Evolutionary conservation across 2,888 invertebrate genomes (phyloP).

Genomic region (Girardia tigrina): DNA sequence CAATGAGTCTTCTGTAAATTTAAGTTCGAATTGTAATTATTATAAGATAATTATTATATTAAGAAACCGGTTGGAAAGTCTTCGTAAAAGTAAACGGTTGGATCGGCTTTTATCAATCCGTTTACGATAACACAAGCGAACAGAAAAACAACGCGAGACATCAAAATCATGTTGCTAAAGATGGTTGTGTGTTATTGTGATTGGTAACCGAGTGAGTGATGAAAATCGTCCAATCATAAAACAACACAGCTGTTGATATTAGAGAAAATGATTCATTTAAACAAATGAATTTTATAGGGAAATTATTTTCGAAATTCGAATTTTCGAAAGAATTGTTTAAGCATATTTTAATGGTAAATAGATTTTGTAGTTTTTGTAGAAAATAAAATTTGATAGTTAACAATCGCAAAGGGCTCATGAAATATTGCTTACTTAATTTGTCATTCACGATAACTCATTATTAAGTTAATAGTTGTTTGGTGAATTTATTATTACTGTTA

Average conservation of each 20-base stretch:
- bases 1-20: background rate
- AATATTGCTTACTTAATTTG: too few relatives aligned
- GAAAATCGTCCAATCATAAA: background rate
- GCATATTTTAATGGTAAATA: too few relatives aligned
- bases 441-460: too few relatives aligned
- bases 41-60: background rate
- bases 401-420: too few relatives aligned
- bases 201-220: background rate
- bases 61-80: background rate
- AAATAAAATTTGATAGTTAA: too few relatives aligned
- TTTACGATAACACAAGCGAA: background rate
- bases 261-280: background rate
- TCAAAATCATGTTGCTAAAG: background rate
- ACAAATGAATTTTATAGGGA: background rate
- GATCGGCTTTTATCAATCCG: slow-evolving; percentile 1
- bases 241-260: slow-evolving; percentile 6
- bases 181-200: background rate
- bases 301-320: too few relatives aligned
- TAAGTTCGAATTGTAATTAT: background rate
- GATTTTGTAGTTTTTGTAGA: too few relatives aligned
- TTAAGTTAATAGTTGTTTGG: too few relatives aligned
- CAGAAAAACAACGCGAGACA: background rate
- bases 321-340: too few relatives aligned
- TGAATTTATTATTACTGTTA: too few relatives aligned
- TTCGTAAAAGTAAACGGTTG: background rate